A percentile compares a stretch with the other conserved stretches of the same genome.
Conservation (phyloP, 1,140 invertebrate genomes). For the Melanaphis sacchari region DNA sequence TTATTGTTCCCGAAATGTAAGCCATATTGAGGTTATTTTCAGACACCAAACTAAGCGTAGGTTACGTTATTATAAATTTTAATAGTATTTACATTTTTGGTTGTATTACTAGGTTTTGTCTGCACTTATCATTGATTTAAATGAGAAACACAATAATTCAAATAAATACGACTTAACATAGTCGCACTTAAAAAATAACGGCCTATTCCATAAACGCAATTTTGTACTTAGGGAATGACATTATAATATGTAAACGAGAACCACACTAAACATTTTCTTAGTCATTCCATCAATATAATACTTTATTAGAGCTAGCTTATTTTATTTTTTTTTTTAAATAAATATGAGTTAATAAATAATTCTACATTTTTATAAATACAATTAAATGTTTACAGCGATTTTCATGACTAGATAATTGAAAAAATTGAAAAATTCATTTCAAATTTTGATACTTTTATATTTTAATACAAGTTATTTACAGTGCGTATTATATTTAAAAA, state of each 20-base stretch:
- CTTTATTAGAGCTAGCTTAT: not conserved
- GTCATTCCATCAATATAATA: not conserved
- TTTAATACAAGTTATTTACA: not conserved
- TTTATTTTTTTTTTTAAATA: too few relatives aligned
- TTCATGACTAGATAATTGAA: not conserved
- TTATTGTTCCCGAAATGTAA: too few relatives aligned
- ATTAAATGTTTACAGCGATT: not conserved
- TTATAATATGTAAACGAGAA: not conserved
- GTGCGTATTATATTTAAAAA: not conserved
- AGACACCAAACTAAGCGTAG: not conserved
- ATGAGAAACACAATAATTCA: not conserved
- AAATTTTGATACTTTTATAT: not conserved
- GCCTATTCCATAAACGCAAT: not conserved
- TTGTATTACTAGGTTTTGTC: not conserved
- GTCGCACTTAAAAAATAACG: not conserved
- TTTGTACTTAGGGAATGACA: not conserved
- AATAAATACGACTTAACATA: not conserved
- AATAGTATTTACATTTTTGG: not conserved
- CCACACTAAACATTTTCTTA: not conserved
- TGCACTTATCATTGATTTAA: not conserved
- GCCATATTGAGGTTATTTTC: not conserved
- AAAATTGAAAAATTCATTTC: not conserved
- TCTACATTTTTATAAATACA: too few relatives aligned
- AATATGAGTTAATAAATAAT: too few relatives aligned
- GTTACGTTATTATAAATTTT: not conserved